These are phyloP conservation scores for Chrysogorgia sp. DNA, from an alignment of 92 coral and sea anemone genomes.

Conservation along the genomic window DNA sequence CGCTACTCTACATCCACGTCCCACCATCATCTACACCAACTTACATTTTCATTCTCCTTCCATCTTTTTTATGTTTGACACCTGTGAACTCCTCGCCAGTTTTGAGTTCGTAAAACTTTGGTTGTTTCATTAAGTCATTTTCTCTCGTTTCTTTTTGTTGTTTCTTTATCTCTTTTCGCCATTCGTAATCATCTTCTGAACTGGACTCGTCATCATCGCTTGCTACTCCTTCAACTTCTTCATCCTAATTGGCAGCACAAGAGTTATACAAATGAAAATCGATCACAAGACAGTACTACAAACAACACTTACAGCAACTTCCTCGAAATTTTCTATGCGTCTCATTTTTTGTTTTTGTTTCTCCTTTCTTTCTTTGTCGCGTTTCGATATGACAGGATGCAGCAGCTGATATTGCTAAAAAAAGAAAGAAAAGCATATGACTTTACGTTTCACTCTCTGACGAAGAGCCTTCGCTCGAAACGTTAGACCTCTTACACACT, in stretches of 20 bases:
- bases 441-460: background rate
- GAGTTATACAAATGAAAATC: background rate
- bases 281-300: background rate
- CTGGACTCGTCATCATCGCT: slow-evolving; percentile 82
- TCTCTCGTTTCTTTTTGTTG: slow-evolving; percentile 57
- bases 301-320: slow-evolving; percentile 67
- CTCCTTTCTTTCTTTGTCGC: slow-evolving; percentile 75
- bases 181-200: slow-evolving; percentile 88
- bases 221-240: slow-evolving; percentile 81
- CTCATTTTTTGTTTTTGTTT: slow-evolving; percentile 55
- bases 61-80: slow-evolving; percentile 24
- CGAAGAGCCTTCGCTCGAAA: no score
- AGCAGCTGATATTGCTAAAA: slow-evolving; percentile 78
- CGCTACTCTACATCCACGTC: background rate
- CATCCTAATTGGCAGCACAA: background rate
- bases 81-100: slow-evolving; percentile 64
- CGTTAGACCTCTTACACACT: no score
- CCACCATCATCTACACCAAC: background rate
- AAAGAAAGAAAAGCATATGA: background rate
- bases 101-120: slow-evolving; percentile 91
- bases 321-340: slow-evolving; percentile 79
- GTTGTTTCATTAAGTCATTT: slow-evolving; percentile 45
- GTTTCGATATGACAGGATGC: slow-evolving; percentile 87
- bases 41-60: slow-evolving; percentile 55
- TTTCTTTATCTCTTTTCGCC: slow-evolving; percentile 68